A percentile compares a stretch with the other conserved stretches of the same genome.
These are phyloP conservation scores for Lanius collurio DNA, from an alignment of 2,113 vertebrate genomes.

Conservation along the genomic window DNA sequence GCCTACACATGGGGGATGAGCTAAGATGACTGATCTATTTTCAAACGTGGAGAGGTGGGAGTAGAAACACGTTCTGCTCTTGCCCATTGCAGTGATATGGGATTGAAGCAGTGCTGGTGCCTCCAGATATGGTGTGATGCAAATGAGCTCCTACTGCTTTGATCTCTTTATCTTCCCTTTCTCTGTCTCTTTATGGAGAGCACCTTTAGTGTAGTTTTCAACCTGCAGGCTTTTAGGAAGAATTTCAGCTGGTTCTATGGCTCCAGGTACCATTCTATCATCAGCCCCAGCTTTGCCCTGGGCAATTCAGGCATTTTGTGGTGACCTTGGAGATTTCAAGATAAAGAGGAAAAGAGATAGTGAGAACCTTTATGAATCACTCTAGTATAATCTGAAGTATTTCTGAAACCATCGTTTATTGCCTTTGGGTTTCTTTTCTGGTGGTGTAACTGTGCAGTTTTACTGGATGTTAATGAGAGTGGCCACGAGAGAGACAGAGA, in stretches of 20 bases:
- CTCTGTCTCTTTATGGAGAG: conserved; percentile 27
- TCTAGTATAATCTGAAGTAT: conserved; percentile 29
- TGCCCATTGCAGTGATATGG: background rate
- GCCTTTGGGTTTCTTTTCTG: conserved; percentile 34
- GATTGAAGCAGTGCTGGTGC: conserved; percentile 24
- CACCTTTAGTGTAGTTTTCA: background rate
- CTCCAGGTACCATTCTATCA: background rate
- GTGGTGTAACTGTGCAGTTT: background rate
- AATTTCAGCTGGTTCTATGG: conserved; percentile 6
- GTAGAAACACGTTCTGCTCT: conserved; percentile 43
- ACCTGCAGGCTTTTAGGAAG: conserved; percentile 41
- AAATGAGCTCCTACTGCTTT: conserved; percentile 38
- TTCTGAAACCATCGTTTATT: conserved; percentile 20
- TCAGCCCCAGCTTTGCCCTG: background rate
- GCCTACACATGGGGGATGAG: conserved; percentile 1
- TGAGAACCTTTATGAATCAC: conserved; percentile 56
- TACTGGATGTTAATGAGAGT: background rate
- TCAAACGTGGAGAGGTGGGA: conserved; percentile 45
- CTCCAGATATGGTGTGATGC: conserved; percentile 40
- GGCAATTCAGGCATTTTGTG: conserved; percentile 43
- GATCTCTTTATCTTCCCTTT: conserved; percentile 54
- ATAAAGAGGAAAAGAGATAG: conserved; percentile 50
- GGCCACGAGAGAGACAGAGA: conserved; percentile 7
- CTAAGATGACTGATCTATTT: conserved; percentile 42
- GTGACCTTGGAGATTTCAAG: conserved; percentile 45